Evolutionary conservation across 2,797 vertebrate genomes (phyloP), one percentile per base, ranked within the genome.

Genomic region (Urosaurus nigricauda): DNA sequence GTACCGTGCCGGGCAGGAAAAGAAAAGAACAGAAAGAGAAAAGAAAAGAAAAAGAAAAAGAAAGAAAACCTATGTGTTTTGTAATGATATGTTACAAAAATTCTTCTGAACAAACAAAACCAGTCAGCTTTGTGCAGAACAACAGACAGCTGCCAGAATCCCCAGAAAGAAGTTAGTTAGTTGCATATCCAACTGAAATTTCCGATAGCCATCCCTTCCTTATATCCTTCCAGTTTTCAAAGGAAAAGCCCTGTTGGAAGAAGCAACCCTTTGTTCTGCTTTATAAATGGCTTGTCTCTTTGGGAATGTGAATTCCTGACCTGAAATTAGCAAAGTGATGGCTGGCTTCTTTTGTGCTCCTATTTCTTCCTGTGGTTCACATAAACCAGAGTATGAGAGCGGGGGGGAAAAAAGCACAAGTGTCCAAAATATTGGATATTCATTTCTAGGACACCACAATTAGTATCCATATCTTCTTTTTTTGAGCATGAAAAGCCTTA

Each of bases 81-180:
- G 89, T 83, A 93, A 56, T 71, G 94, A 87, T 87, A 91, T 84
- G 85, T 92, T 93, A 86, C 94, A 89, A 87, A 94, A 6, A 1
- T 89, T 92, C 87, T 92, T 85, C 37, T 35, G 94, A 91, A 95
- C 84, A 93, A 92, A 93, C 4, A 32, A 47, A 68, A 83, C 43
- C 13, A 43, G 12, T 68, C 40, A 68, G 8, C 2, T 29, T 47
- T 11, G n/a, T 13, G 43, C 11, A 56, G 12, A n/a, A 7, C 40
- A 56, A 79, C 14, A 79, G 51, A 51, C 75, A 37, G 3, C 58
- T 7, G 9, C 9, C 35, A 37, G 56, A 12, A 37, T 74, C 21
- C 13, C 58, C 35, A 74, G 21, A 17, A 84, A 37, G 6, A 56
- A 56, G 32, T 16, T 68, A 8, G 21, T n/a, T 51, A 9, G 70